Evolutionary conservation across 2,888 invertebrate genomes (phyloP).

Genomic region (Alcis repandata): DNA sequence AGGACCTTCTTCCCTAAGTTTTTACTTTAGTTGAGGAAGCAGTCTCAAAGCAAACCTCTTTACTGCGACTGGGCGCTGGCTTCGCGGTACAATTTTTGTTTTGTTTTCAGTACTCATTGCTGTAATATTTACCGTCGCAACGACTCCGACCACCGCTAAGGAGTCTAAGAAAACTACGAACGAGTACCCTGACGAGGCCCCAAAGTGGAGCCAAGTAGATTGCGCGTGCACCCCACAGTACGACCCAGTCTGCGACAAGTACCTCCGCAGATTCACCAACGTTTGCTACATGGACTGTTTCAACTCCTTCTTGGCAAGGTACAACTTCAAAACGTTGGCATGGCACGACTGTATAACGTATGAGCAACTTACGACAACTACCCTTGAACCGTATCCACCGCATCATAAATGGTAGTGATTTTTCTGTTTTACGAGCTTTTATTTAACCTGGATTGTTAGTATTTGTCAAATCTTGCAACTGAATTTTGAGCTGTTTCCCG

Average conservation of each 20-base stretch:
- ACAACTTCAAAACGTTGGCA: slow-evolving; percentile 39
- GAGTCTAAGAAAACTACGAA: too few relatives aligned
- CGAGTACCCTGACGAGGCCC: slow-evolving; percentile 1
- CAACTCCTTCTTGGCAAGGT: slow-evolving; percentile 43
- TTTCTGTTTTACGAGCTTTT: too few relatives aligned
- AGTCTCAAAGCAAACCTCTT: too few relatives aligned
- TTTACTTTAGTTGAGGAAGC: too few relatives aligned
- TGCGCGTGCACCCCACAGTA: slow-evolving; percentile 62
- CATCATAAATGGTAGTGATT: too few relatives aligned
- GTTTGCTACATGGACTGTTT: slow-evolving; percentile 56
- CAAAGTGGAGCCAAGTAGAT: slow-evolving; percentile 47
- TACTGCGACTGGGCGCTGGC: too few relatives aligned
- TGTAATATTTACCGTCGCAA: neutral
- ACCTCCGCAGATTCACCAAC: slow-evolving; percentile 56
- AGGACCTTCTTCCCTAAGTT: too few relatives aligned
- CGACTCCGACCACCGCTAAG: neutral
- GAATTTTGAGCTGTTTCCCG: too few relatives aligned
- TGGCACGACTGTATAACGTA: slow-evolving; percentile 50
- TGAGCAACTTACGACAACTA: slow-evolving; percentile 33
- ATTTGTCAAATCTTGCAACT: too few relatives aligned
- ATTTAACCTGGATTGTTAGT: too few relatives aligned
- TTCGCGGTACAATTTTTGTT: too few relatives aligned
- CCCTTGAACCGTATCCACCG: neutral
- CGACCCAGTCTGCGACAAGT: slow-evolving; percentile 59
- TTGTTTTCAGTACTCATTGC: slow-evolving; percentile 19